phyloP scores from a whole-genome alignment of 2,797 vertebrate genomes.

The Clamator glandarius region DNA sequence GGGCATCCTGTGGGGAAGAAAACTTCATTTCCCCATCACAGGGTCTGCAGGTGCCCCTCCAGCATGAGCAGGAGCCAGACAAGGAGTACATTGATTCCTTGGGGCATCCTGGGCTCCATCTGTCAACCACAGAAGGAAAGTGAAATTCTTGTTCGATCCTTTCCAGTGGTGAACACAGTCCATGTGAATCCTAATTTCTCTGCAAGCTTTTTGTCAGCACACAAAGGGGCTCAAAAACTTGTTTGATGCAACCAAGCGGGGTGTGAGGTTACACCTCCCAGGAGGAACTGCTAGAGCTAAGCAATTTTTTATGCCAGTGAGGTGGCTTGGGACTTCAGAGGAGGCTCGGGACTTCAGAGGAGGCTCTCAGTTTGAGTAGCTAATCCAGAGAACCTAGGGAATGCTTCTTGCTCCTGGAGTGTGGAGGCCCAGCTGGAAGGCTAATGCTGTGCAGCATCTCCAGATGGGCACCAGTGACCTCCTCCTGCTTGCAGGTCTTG shows the following conservation, averaged over 20 bases:
- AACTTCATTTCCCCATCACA: background rate
- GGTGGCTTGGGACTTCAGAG: background rate
- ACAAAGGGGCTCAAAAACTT: background rate
- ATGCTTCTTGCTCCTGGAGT: background rate
- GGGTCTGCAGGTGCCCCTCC: background rate
- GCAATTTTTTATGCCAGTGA: background rate
- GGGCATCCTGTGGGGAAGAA: background rate
- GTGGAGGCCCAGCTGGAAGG: background rate
- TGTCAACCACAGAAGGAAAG: background rate
- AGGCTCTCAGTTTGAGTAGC: background rate
- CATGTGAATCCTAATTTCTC: background rate
- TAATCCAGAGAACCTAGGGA: background rate
- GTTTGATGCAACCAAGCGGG: background rate
- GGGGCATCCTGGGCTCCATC: accelerated
- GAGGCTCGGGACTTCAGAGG: background rate
- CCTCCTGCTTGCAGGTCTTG: background rate
- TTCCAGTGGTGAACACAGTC: background rate
- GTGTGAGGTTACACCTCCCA: background rate
- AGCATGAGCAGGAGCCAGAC: background rate
- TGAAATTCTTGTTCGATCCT: background rate
- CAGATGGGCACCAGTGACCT: background rate
- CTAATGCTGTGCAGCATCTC: background rate
- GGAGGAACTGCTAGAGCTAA: background rate
- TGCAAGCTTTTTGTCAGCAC: background rate
- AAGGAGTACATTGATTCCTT: accelerated